These are phyloP conservation scores for Hyposoter didymator DNA, from an alignment of 2,888 invertebrate genomes.

Conservation along the genomic window DNA sequence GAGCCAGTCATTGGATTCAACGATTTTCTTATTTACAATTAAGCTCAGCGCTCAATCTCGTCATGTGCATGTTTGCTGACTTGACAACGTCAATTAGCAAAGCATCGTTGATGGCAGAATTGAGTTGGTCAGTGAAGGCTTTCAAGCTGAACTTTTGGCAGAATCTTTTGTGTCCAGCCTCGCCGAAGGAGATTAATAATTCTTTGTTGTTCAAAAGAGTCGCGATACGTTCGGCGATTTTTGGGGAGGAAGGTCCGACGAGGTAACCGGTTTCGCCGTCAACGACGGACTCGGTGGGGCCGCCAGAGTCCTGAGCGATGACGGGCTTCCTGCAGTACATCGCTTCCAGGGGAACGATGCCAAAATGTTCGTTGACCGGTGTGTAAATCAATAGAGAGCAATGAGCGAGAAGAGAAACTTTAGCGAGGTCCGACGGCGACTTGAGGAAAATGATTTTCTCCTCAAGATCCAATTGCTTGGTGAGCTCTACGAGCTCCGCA, in stretches of 20 bases:
- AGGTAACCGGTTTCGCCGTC: slow-evolving; percentile 93
- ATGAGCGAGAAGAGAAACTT: slow-evolving; percentile 91
- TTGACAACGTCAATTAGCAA: slow-evolving; percentile 36
- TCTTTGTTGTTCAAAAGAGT: slow-evolving; percentile 88
- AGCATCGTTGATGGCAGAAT: slow-evolving; percentile 81
- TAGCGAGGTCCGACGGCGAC: slow-evolving; percentile 94
- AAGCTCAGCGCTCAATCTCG: too few species aligned
- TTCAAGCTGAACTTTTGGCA: slow-evolving; percentile 93
- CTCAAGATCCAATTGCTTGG: slow-evolving; percentile 87
- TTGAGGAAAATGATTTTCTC: slow-evolving; percentile 93
- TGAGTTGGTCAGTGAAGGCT: slow-evolving; percentile 90
- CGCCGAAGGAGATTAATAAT: slow-evolving; percentile 89
- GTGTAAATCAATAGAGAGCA: slow-evolving; percentile 96
- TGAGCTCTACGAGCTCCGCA: slow-evolving; percentile 89
- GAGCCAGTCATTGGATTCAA: too few species aligned
- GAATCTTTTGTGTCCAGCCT: slow-evolving; percentile 90
- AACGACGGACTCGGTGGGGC: slow-evolving; percentile 96
- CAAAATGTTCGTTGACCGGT: slow-evolving; percentile 98
- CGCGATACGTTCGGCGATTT: slow-evolving; percentile 92
- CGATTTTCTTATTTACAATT: too few species aligned
- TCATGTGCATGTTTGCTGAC: too few species aligned
- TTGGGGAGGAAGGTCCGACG: slow-evolving; percentile 89
- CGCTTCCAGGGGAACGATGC: slow-evolving; percentile 99
- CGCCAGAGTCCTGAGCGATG: slow-evolving; percentile 97
- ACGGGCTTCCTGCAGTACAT: slow-evolving; percentile 98